Evolutionary conservation across 2,888 invertebrate species (phyloP).

Genomic region (Dendrolimus houi): DNA sequence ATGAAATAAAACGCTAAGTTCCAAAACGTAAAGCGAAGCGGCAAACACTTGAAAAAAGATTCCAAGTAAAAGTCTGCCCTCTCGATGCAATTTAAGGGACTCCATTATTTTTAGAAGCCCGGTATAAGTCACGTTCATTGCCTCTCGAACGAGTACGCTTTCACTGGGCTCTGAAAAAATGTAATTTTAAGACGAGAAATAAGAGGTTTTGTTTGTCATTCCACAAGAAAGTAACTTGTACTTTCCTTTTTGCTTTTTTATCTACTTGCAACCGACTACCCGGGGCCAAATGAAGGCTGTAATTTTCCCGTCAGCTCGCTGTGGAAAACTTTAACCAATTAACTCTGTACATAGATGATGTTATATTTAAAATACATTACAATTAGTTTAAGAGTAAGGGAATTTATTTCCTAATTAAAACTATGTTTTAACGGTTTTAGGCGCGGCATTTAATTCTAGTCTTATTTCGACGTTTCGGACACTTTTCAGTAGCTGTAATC

Average conservation of each 20-base stretch:
- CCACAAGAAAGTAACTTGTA: neutral
- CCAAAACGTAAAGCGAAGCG: neutral
- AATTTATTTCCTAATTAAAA: too few species aligned
- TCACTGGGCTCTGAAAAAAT: neutral
- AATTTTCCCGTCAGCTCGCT: neutral
- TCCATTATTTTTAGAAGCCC: neutral
- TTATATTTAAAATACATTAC: neutral
- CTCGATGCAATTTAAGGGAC: neutral
- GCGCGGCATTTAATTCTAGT: too few species aligned
- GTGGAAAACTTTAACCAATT: neutral
- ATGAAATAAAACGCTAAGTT: neutral
- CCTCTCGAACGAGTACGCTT: neutral
- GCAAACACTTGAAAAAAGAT: neutral
- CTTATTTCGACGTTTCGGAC: too few species aligned
- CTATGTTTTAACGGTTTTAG: too few species aligned
- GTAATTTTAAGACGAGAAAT: neutral
- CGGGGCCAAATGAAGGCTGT: neutral
- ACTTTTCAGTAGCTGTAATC: too few species aligned
- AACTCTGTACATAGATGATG: neutral
- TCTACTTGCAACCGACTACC: neutral
- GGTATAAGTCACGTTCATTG: neutral
- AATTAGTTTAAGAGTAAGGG: too few species aligned
- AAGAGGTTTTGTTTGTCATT: neutral
- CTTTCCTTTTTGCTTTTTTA: neutral
- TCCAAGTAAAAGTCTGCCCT: neutral